phyloP scores from a whole-genome alignment of 2,113 vertebrate species.

The Gasterosteus aculeatus region DNA sequence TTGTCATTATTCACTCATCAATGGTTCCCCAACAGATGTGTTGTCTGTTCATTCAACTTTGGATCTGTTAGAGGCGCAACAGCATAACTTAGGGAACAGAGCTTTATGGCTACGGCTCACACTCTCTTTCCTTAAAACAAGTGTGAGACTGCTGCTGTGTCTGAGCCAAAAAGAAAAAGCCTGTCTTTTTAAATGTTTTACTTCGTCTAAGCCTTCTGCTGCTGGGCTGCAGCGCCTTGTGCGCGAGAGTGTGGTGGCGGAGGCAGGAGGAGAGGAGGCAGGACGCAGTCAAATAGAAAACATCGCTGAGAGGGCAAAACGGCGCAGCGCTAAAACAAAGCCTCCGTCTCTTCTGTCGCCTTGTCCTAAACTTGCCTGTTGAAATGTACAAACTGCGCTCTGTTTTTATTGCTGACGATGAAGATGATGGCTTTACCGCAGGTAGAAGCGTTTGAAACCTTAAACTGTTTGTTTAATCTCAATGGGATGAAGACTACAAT shows the following conservation, averaged over 20 bases:
- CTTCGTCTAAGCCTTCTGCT: conserved; percentile 43
- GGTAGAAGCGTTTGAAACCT: conserved; percentile 41
- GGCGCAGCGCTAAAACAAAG: too few relatives aligned
- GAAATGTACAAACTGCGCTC: too few relatives aligned
- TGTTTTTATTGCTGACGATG: conserved; percentile 20
- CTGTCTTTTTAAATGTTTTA: conserved; percentile 53
- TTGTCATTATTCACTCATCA: conserved; percentile 45
- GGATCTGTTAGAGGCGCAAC: conserved; percentile 26
- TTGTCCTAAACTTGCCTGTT: too few relatives aligned
- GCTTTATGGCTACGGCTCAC: conserved; percentile 27
- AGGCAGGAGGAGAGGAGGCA: conserved; percentile 30
- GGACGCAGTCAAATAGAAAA: conserved; percentile 61
- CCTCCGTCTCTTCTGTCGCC: too few relatives aligned
- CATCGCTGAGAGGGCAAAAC: conserved; percentile 44
- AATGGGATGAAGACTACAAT: conserved; percentile 24
- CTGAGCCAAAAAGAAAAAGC: conserved; percentile 30
- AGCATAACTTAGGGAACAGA: conserved; percentile 39
- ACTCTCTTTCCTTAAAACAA: conserved; percentile 29
- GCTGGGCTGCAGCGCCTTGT: conserved; percentile 38
- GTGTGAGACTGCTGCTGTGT: conserved; percentile 42
- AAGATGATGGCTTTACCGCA: conserved; percentile 42
- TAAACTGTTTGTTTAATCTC: conserved; percentile 55
- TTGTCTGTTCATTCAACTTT: conserved; percentile 41
- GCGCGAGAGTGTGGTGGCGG: conserved; percentile 57
- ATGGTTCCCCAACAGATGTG: conserved; percentile 48